Conservation (phyloP, 2,113 vertebrate genomes). For the Tapirus terrestris region DNA sequence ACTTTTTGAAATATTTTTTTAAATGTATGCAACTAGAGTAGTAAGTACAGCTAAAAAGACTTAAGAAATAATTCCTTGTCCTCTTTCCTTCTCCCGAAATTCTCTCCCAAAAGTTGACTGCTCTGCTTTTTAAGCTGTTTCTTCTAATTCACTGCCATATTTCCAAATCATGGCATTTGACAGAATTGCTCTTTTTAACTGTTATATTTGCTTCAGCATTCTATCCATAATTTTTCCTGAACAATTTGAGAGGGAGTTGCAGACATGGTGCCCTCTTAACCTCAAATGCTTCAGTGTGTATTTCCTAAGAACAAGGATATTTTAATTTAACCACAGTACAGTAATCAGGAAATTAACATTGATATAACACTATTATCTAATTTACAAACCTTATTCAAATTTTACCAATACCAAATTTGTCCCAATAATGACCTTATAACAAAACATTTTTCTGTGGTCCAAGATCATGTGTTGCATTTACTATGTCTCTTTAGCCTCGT, state of each 20-base stretch:
- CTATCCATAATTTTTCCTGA: background rate
- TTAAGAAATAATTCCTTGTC: background rate
- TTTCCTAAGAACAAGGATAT: background rate
- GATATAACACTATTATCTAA: fast-evolving
- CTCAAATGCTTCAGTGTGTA: background rate
- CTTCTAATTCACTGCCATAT: background rate
- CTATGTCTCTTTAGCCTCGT: background rate
- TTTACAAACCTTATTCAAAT: background rate
- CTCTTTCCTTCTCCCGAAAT: too few relatives aligned
- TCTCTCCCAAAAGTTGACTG: background rate
- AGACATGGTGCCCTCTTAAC: background rate
- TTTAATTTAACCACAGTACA: background rate
- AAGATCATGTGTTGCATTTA: background rate
- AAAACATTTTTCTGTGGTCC: background rate
- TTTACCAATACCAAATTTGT: background rate
- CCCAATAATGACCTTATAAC: background rate
- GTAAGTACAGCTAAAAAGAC: background rate
- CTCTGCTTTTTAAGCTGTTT: background rate
- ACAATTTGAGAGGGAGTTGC: background rate
- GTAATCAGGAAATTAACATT: background rate
- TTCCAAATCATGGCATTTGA: background rate
- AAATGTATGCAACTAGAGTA: background rate
- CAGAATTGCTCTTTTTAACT: background rate
- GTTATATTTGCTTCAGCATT: background rate
- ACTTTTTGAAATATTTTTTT: background rate